A percentile compares a stretch with the other conserved stretches of the same genome.
Evolutionary conservation across 2,113 vertebrate genomes (phyloP).

Genomic region (Diglossa brunneiventris): DNA sequence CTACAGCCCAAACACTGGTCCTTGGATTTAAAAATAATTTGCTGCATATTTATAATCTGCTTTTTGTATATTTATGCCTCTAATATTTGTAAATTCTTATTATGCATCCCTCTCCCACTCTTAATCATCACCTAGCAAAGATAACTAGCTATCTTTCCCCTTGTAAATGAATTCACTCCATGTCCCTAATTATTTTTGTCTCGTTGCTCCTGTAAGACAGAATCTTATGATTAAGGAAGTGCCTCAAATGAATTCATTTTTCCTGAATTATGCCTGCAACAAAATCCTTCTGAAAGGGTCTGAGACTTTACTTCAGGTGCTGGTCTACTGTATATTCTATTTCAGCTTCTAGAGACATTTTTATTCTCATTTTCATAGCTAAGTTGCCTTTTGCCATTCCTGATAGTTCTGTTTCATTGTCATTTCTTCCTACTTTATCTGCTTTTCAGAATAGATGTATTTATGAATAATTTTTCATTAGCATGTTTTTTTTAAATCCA

Average conservation of each 20-base stretch:
- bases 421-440: not conserved
- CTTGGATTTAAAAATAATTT: constrained; percentile 50
- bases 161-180: constrained; percentile 52
- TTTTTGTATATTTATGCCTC: constrained; percentile 67
- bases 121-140: constrained; percentile 61
- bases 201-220: constrained; percentile 30
- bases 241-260: constrained; percentile 44
- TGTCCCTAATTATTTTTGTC: constrained; percentile 61
- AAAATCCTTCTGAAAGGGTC: not conserved
- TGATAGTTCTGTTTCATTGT: not conserved
- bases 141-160: constrained; percentile 60
- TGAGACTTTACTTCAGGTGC: not conserved
- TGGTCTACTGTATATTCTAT: not conserved
- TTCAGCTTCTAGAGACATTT: not conserved
- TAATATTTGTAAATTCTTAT: constrained; percentile 70
- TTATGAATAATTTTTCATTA: not conserved
- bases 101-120: constrained; percentile 51
- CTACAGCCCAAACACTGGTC: constrained; percentile 25
- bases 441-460: not conserved
- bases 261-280: constrained; percentile 4
- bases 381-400: not conserved
- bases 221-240: constrained; percentile 58
- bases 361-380: not conserved
- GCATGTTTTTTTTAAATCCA: not conserved
- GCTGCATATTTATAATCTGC: constrained; percentile 59